Conservation (phyloP, 2,113 vertebrate genomes). For the Protomyctophum bolini region DNA sequence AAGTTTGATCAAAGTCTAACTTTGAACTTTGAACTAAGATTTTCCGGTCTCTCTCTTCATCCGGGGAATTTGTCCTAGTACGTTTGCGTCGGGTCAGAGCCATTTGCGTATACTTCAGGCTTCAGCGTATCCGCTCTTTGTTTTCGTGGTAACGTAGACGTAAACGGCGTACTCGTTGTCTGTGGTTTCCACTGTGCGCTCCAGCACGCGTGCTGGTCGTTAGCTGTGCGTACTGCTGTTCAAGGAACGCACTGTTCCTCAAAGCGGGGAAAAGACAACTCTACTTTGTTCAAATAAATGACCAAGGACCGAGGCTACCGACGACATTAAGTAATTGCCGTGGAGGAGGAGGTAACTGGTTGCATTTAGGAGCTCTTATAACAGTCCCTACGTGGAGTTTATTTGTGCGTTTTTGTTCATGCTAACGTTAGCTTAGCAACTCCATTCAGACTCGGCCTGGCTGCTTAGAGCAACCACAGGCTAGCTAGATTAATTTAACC, state of each 20-base stretch:
- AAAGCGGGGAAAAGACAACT: constrained; percentile 5
- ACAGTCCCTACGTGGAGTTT: neutral
- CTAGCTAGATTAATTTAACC: neutral
- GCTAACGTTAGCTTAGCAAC: constrained; percentile 47
- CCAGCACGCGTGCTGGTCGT: constrained; percentile 30
- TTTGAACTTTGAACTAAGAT: neutral
- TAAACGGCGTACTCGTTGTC: neutral
- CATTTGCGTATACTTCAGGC: constrained; percentile 27
- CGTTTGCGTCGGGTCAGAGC: constrained; percentile 6
- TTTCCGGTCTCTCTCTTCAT: constrained; percentile 13
- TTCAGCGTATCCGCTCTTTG: constrained; percentile 7
- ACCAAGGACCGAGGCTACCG: neutral
- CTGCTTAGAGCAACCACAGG: neutral
- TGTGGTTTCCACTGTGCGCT: constrained; percentile 31
- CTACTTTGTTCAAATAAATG: neutral
- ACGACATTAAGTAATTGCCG: neutral
- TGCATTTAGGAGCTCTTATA: neutral
- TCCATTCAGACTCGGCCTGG: constrained; percentile 32
- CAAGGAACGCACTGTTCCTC: neutral
- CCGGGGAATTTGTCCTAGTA: constrained; percentile 44
- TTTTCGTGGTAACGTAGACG: fast-evolving
- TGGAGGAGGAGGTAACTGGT: constrained; percentile 32
- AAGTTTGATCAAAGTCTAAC: neutral
- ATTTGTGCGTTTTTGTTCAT: neutral
- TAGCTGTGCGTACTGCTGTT: constrained; percentile 40